Conservation (phyloP, 2,113 vertebrate species). For the Microtus richardsoni region DNA sequence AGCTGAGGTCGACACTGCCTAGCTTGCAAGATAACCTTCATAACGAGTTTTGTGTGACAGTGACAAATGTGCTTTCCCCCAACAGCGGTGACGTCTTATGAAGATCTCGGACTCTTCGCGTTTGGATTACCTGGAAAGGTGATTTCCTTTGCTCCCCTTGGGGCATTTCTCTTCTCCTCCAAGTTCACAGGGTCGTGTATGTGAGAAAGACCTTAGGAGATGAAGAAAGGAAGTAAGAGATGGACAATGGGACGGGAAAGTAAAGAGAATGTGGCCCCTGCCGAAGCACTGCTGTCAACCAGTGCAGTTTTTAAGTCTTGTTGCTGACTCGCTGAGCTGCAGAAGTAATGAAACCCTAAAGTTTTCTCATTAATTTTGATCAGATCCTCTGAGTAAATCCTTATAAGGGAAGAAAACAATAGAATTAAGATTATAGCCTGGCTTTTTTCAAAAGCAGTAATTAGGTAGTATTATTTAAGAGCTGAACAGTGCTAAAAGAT, state of each 20-base stretch:
- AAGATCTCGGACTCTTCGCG: conserved; percentile 94
- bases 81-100: conserved; percentile 94
- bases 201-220: background rate
- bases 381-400: conserved; percentile 30
- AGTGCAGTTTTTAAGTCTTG: background rate
- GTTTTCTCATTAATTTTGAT: background rate
- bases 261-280: background rate
- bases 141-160: conserved; percentile 60
- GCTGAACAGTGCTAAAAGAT: background rate
- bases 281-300: background rate
- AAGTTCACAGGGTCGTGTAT: conserved; percentile 9
- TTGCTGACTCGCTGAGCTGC: background rate
- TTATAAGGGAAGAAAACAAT: background rate
- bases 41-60: conserved; percentile 38
- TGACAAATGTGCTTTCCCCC: conserved; percentile 41
- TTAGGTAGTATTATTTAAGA: conserved; percentile 36
- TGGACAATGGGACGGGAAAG: background rate
- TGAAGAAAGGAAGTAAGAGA: conserved; percentile 18
- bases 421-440: conserved; percentile 31
- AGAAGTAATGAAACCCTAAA: background rate
- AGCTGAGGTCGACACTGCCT: background rate
- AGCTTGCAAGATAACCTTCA: conserved; percentile 5
- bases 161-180: conserved; percentile 9
- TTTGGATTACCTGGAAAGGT: conserved; percentile 94
- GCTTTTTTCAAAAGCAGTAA: background rate